These are phyloP conservation scores for Coturnix japonica DNA, from an alignment of 2,113 vertebrate genomes.

Conservation along the genomic window DNA sequence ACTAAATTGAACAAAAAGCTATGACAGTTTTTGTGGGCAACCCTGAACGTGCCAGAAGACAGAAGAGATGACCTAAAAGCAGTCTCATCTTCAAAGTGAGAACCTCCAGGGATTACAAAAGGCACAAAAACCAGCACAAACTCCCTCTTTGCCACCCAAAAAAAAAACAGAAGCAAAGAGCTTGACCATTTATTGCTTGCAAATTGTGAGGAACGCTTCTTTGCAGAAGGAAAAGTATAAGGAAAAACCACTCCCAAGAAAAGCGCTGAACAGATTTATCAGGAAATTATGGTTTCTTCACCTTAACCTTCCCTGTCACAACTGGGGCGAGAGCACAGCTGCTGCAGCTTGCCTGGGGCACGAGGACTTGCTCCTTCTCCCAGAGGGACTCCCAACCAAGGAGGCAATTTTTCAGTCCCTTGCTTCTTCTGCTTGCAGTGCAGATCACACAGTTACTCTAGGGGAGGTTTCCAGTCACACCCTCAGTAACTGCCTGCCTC, in stretches of 20 bases:
- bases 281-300: neutral
- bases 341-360: neutral
- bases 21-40: neutral
- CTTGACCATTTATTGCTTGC: neutral
- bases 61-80: conserved; percentile 21
- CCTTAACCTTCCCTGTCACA: neutral
- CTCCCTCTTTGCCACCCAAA: neutral
- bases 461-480: neutral
- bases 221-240: neutral
- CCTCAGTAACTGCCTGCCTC: fast-evolving
- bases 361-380: fast-evolving
- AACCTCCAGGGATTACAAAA: neutral
- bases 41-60: neutral
- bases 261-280: neutral
- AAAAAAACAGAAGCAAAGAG: too few species aligned
- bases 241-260: neutral
- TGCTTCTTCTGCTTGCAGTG: neutral
- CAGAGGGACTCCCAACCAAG: neutral
- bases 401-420: neutral
- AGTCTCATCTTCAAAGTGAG: neutral
- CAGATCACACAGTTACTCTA: neutral
- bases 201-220: neutral
- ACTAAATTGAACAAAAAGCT: conserved; percentile 25
- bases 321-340: neutral
- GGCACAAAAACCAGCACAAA: neutral